These are phyloP conservation scores for Peromyscus nudipes DNA, from an alignment of 2,797 vertebrate species.

Conservation along the genomic window DNA sequence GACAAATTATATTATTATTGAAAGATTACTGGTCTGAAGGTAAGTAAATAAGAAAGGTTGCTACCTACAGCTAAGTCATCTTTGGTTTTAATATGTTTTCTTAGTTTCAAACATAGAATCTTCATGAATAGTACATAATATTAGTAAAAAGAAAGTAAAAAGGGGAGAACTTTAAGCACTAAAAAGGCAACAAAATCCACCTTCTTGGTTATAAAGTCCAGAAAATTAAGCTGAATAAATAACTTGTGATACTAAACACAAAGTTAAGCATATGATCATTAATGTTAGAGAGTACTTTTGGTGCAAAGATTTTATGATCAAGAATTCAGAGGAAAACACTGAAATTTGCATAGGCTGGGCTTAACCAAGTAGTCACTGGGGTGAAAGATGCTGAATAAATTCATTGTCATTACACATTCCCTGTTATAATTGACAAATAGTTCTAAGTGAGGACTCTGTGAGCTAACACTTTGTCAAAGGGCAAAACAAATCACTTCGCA, in stretches of 20 bases:
- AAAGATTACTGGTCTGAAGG: not conserved
- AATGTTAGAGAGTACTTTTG: conserved; percentile 34
- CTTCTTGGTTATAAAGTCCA: not conserved
- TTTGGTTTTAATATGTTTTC: not conserved
- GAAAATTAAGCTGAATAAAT: conserved; percentile 29
- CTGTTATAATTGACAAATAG: conserved; percentile 65
- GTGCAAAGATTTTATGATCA: conserved; percentile 14
- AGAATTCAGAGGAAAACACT: conserved; percentile 45
- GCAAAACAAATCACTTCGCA: conserved; percentile 64
- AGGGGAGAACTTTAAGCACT: not conserved
- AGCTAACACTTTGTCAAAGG: conserved; percentile 62
- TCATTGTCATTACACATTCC: conserved; percentile 20
- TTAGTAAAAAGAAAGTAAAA: not conserved
- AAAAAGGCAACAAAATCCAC: conserved; percentile 30
- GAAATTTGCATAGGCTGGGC: not conserved
- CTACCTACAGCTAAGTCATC: not conserved
- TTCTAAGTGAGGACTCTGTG: conserved; percentile 49
- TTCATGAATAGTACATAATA: not conserved
- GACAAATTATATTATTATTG: conserved; percentile 5
- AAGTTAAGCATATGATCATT: conserved; percentile 40
- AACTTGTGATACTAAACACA: not conserved
- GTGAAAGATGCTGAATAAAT: conserved; percentile 46
- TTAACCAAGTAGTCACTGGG: conserved; percentile 34
- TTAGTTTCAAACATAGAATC: conserved; percentile 44
- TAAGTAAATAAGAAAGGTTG: not conserved